Conservation (phyloP, 2,888 invertebrate species). For the Drosophila kanekoi region DNA sequence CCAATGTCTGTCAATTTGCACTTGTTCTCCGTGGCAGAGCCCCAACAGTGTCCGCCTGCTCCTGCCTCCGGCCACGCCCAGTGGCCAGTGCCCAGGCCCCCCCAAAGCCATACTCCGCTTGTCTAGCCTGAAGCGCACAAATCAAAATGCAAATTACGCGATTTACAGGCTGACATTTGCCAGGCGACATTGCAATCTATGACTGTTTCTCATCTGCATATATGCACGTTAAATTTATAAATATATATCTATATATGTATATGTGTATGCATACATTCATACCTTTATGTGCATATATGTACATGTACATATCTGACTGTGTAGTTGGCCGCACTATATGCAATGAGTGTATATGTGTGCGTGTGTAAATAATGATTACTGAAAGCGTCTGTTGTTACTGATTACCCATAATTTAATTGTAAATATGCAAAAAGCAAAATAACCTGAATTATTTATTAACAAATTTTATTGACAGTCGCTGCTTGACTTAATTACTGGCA, state of each 20-base stretch:
- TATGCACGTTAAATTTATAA: conserved; percentile 12
- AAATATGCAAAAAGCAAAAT: conserved; percentile 78
- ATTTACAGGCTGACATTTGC: conserved; percentile 64
- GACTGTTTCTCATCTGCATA: conserved; percentile 10
- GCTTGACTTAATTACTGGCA: conserved; percentile 80
- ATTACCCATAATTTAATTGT: conserved; percentile 80
- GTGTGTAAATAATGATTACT: conserved; percentile 74
- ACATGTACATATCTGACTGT: neutral
- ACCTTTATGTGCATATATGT: no score
- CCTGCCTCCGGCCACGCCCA: neutral
- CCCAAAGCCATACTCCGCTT: conserved; percentile 13
- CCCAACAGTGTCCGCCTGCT: neutral
- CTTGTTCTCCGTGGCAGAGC: conserved; percentile 8
- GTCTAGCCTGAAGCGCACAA: conserved; percentile 69
- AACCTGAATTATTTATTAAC: conserved; percentile 79
- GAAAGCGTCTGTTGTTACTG: conserved; percentile 78
- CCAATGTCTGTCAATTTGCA: conserved; percentile 49
- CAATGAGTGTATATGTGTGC: neutral
- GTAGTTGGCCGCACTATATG: conserved; percentile 1
- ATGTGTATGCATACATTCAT: conserved; percentile 14
- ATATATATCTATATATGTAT: conserved; percentile 9
- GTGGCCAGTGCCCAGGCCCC: conserved; percentile 2
- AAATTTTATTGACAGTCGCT: conserved; percentile 80
- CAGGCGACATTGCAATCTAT: conserved; percentile 32
- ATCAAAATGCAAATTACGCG: conserved; percentile 75